Percentiles rank a stretch among this genome's conserved stretches.
phyloP scores from a whole-genome alignment of 1,140 invertebrate species.

The Pseudomyrmex cubaensis region DNA sequence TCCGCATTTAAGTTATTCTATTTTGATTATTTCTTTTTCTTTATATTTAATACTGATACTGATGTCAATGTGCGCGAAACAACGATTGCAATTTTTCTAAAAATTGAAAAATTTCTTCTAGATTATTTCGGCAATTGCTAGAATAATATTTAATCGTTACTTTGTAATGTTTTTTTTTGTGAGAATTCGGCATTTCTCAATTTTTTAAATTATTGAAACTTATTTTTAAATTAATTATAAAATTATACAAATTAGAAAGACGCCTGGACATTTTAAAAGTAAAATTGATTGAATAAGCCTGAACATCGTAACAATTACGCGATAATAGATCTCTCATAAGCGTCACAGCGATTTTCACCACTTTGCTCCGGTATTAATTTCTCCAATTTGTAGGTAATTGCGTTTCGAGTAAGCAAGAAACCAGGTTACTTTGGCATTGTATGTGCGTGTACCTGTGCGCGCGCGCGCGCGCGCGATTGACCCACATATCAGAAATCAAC shows the following conservation, averaged over 20 bases:
- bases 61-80: not conserved
- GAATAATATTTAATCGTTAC: too few relatives aligned
- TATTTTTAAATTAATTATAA: conserved; percentile 7
- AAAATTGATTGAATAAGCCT: not conserved
- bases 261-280: not conserved
- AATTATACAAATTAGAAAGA: not conserved
- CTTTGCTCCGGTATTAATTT: conserved; percentile 20
- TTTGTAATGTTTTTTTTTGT: too few relatives aligned
- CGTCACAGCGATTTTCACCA: conserved; percentile 14
- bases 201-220: not conserved
- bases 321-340: conserved; percentile 3
- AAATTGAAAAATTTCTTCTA: not conserved
- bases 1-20: not conserved
- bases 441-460: too few relatives aligned
- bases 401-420: conserved; percentile 25
- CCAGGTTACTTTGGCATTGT: conserved; percentile 15
- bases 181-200: too few relatives aligned
- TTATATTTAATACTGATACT: not conserved
- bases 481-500: conserved; percentile 47
- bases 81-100: not conserved
- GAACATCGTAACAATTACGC: not conserved
- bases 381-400: conserved; percentile 14
- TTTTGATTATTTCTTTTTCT: not conserved
- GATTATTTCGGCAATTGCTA: too few relatives aligned
- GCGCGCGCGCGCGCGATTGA: not conserved